Evolutionary conservation across 2,113 vertebrate species (phyloP).

Genomic region (Lipotes vexillifer): DNA sequence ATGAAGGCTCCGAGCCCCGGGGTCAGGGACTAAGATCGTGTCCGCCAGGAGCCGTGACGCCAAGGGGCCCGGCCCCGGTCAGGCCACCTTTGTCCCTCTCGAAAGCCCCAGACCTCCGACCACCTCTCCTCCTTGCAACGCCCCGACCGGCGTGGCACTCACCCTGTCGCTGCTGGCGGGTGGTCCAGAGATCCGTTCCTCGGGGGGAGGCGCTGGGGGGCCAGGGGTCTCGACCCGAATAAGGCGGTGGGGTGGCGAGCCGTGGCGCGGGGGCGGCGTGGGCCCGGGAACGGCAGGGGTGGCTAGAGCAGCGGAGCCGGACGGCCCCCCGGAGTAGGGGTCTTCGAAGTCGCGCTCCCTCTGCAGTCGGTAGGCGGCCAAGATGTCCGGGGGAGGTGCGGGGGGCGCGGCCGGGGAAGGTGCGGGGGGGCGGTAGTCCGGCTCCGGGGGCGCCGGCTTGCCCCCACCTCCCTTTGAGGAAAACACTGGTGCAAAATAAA

Average conservation of each 20-base stretch:
- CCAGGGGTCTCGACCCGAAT: slow-evolving; percentile 92
- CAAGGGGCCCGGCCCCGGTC: background rate
- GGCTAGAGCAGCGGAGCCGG: slow-evolving; percentile 71
- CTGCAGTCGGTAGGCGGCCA: slow-evolving; percentile 94
- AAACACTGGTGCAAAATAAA: slow-evolving; percentile 28
- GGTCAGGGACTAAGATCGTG: slow-evolving; percentile 11
- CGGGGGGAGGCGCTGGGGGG: slow-evolving; percentile 77
- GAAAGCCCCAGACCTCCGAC: slow-evolving; percentile 23
- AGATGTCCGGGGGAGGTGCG: slow-evolving; percentile 90
- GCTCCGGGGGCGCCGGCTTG: slow-evolving; percentile 92
- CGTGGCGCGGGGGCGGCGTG: slow-evolving; percentile 87
- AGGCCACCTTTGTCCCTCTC: slow-evolving; percentile 65
- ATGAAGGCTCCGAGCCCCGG: background rate
- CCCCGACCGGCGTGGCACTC: slow-evolving; percentile 34
- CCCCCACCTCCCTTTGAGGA: slow-evolving; percentile 71
- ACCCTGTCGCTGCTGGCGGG: slow-evolving; percentile 58
- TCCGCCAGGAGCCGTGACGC: background rate
- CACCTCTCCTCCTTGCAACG: background rate
- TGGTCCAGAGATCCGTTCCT: slow-evolving; percentile 70
- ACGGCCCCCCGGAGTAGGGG: slow-evolving; percentile 87
- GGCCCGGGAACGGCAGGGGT: slow-evolving; percentile 72
- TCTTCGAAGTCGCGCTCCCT: slow-evolving; percentile 97
- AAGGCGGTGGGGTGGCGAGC: slow-evolving; percentile 93
- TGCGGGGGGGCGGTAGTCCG: slow-evolving; percentile 86
- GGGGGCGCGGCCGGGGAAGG: slow-evolving; percentile 79